Base-by-base conservation (phyloP, 2,113 vertebrate genomes). In the Todiramphus saurophagus region DNA sequence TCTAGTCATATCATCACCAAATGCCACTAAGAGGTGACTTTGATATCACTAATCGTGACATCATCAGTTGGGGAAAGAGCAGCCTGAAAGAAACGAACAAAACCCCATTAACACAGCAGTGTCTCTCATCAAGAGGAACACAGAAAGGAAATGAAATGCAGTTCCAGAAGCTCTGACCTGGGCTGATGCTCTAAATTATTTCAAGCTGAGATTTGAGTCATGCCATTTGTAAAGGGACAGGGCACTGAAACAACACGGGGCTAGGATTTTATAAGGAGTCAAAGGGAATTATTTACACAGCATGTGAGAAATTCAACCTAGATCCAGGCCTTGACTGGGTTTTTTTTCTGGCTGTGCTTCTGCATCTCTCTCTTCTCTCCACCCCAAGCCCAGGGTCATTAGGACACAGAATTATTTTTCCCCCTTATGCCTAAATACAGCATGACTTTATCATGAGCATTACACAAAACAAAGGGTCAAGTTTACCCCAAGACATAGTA, bases 51-150 rank as follows among this genome's bases (percentile, higher is more conserved):
- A 76, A 90, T 81, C 11, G 0, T 88, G 95, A 93, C 56, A 95
- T 81, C 56, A 95, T 78, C 67, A 88, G 43, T 2, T 72, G 56
- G 39, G 24, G 21, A 88, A 89, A 55, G 64, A 95, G 75, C 64
- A 83, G 81, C 31, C 84, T 79, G 66, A 91, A 88, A 92, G 73
- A 75, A 95, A 83, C 31, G 58, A 96, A 86, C 37, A 83, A 90
- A 95, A 75, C 39, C 21, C 84, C 76, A 80, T 92, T 96, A 94
- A 86, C 93, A 68, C 79, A 91, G 87, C 95, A 90, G 76, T 50
- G 56, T 83, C 82, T 66, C 62, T 91, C 84, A 93, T 86, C 77
- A 93, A 92, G 73, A 63, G 14, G 28, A 31, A n/a, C 80, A 93
- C 39, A 63, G 58, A 83, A 90, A 87, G 63, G 63, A 90, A 89